phyloP scores from a whole-genome alignment of 2,888 invertebrate species.

The Steromphala cineraria region DNA sequence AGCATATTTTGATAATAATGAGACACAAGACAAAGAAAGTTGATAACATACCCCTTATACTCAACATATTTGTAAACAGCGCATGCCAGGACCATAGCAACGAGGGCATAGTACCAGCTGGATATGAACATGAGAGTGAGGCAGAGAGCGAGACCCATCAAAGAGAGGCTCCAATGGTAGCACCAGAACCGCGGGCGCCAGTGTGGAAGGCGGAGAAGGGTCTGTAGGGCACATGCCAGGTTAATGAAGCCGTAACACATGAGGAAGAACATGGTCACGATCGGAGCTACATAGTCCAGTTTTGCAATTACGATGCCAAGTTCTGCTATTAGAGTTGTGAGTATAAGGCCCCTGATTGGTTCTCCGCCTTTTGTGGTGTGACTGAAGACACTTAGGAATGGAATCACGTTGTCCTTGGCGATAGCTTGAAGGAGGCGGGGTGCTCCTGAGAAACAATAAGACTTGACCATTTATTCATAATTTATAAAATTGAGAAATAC shows the following conservation, averaged over 20 bases:
- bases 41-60: conserved; percentile 66
- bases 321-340: conserved; percentile 73
- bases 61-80: conserved; percentile 72
- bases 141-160: conserved; percentile 68
- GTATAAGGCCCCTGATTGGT: conserved; percentile 91
- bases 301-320: conserved; percentile 89
- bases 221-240: conserved; percentile 97
- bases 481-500: no score
- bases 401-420: conserved; percentile 96
- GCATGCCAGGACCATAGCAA: conserved; percentile 61
- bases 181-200: conserved; percentile 98
- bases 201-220: conserved; percentile 90
- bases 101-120: conserved; percentile 69
- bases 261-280: conserved; percentile 97
- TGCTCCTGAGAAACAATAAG: conserved; percentile 72
- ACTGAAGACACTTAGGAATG: conserved; percentile 93
- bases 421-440: conserved; percentile 88
- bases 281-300: conserved; percentile 95
- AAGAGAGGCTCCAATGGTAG: conserved; percentile 66
- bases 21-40: no score
- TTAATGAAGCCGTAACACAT: conserved; percentile 99
- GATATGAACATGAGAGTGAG: conserved; percentile 71
- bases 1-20: no score
- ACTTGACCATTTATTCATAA: neutral
- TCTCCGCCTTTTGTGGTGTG: conserved; percentile 94